Evolutionary conservation across 2,888 invertebrate species (phyloP), one percentile per base, ranked within the genome.

Genomic region (Apodemia duryi): DNA sequence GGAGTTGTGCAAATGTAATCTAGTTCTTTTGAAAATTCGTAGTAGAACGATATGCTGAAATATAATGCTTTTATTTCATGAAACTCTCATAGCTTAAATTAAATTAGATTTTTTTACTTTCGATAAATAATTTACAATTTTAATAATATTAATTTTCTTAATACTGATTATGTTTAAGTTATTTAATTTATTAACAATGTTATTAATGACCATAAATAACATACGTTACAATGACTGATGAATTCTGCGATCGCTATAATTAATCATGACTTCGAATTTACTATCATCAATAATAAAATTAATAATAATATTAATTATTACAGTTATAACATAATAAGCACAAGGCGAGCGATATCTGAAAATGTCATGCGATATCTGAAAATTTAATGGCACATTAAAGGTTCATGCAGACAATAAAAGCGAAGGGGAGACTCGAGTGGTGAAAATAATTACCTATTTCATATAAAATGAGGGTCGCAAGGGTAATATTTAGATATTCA

Each of bases 1-100:
- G 96, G 95, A 75, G 96, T 95, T 72, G 98, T 97, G 92, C 99
- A 99, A 79, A 99, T 99, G 92, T 98, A 99, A 89, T 99, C 99
- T 91, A 97, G 95, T 80, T 97, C 97, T 88, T 95, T 96, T 68
- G 95, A 95, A 91, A 96, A 95, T 87, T 96, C 95, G 93, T 97
- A 98, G 94, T 96, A 97, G 83, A 95, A 95, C 77, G 97, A 95
- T 83, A 94, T 93, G 88, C 94, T 94, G 91, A 69, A 66, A 67
- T 68, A 62, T 70, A 72, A 65, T 65, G 51, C 35, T 10, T 46
- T 51, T n/a, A 29, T 54, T 64, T 64, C 5, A 62, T 51, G 32
- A 29, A 54, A 43, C n/a, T 38, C 6, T 11, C 28, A 63, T 32
- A 11, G 5, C 2, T 54, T 54, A 7, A 60, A 38, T 7, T 51